Evolutionary conservation across 2,888 invertebrate genomes (phyloP).

Genomic region (Kuschelorhynchus macadamiae): DNA sequence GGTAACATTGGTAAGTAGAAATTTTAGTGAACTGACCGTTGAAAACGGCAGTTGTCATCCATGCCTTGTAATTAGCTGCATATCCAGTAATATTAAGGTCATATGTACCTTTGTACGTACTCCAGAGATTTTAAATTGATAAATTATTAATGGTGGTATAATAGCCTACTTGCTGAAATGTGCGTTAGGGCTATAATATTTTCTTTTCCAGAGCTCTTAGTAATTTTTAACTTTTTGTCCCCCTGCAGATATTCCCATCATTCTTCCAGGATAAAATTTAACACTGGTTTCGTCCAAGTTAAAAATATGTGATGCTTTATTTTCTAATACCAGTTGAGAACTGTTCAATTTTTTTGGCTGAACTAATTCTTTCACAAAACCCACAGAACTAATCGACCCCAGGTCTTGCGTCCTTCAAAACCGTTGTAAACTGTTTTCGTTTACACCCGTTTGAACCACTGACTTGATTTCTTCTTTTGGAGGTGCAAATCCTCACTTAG

Average conservation of each 20-base stretch:
- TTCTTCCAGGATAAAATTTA: slow-evolving; percentile 45
- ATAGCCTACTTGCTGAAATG: slow-evolving; percentile 30
- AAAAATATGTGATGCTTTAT: slow-evolving; percentile 46
- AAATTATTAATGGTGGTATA: slow-evolving; percentile 20
- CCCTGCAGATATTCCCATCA: slow-evolving; percentile 22
- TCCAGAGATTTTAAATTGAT: slow-evolving; percentile 32
- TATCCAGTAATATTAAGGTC: slow-evolving; percentile 40
- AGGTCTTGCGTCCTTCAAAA: slow-evolving; percentile 53
- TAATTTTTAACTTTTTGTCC: slow-evolving; percentile 32
- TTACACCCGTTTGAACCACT: slow-evolving; percentile 33
- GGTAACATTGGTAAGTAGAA: slow-evolving; percentile 33
- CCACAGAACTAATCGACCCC: slow-evolving; percentile 52
- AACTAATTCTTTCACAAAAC: slow-evolving; percentile 50
- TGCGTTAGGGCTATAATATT: slow-evolving; percentile 33
- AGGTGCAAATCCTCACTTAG: slow-evolving; percentile 48
- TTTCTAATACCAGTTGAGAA: slow-evolving; percentile 38
- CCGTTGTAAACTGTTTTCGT: slow-evolving; percentile 39
- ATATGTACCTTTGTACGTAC: slow-evolving; percentile 45
- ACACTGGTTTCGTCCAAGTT: slow-evolving; percentile 52
- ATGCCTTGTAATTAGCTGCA: slow-evolving; percentile 46
- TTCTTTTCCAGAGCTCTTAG: slow-evolving; percentile 31
- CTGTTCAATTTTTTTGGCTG: slow-evolving; percentile 43
- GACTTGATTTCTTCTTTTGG: slow-evolving; percentile 51
- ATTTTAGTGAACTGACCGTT: slow-evolving; percentile 45
- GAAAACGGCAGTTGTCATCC: slow-evolving; percentile 50